Evolutionary conservation across 2,888 invertebrate species (phyloP).

Genomic region (Rosalia funebris): DNA sequence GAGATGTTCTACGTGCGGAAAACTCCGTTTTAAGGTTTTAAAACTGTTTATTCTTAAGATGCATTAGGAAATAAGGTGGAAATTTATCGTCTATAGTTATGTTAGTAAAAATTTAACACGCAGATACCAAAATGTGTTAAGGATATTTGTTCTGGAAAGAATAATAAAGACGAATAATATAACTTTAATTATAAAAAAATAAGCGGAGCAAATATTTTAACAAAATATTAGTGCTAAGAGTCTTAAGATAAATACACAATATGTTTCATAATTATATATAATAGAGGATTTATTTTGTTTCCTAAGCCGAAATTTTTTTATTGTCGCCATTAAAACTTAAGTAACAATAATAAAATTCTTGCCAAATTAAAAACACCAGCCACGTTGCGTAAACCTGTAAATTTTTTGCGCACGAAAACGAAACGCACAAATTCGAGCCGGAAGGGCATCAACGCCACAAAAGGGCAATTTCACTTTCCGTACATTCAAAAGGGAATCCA

Average conservation of each 20-base stretch:
- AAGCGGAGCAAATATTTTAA: background rate
- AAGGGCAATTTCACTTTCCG: constrained; percentile 11
- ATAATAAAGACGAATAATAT: background rate
- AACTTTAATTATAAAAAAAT: background rate
- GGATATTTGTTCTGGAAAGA: background rate
- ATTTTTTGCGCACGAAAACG: background rate
- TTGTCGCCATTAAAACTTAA: background rate
- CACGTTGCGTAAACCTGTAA: background rate
- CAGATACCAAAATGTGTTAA: background rate
- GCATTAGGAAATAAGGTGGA: too few species aligned
- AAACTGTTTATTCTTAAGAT: too few species aligned
- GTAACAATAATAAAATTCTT: background rate
- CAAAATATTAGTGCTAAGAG: background rate
- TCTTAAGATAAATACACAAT: background rate
- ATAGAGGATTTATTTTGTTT: background rate
- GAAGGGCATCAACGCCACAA: background rate
- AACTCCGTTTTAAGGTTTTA: too few species aligned
- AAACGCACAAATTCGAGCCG: background rate
- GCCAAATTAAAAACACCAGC: background rate
- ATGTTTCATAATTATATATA: background rate
- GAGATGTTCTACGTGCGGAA: too few species aligned
- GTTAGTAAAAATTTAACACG: too few species aligned
- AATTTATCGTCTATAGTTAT: too few species aligned
- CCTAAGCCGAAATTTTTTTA: background rate
- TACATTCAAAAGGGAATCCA: constrained; percentile 25